Conservation (phyloP, 1,140 invertebrate species). For the Diachasmimorpha longicaudata region DNA sequence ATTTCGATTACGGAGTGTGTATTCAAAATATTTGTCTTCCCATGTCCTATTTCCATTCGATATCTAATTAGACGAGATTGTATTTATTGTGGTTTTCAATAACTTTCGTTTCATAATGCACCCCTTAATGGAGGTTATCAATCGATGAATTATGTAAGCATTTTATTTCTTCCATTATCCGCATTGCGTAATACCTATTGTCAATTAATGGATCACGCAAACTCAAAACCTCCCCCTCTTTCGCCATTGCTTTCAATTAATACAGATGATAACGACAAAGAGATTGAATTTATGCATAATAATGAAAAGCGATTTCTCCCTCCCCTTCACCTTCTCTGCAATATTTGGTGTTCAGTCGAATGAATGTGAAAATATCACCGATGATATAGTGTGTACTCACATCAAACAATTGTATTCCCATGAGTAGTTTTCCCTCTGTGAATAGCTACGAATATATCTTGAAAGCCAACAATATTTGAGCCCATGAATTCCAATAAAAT, state of each 20-base stretch:
- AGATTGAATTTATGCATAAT: not conserved
- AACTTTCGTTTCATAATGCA: not conserved
- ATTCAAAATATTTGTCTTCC: too few species aligned
- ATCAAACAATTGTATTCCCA: constrained; percentile 6
- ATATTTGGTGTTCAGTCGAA: not conserved
- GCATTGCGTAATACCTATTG: not conserved
- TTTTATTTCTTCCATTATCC: not conserved
- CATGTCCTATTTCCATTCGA: too few species aligned
- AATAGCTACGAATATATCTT: constrained; percentile 9
- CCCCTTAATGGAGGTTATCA: not conserved
- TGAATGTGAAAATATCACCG: not conserved
- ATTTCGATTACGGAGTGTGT: too few species aligned
- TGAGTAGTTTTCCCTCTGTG: constrained; percentile 4
- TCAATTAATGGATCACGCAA: not conserved
- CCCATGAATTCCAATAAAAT: constrained; percentile 28
- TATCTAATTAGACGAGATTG: not conserved
- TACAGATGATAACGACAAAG: not conserved
- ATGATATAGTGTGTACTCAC: not conserved
- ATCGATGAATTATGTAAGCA: not conserved
- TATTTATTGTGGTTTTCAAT: not conserved
- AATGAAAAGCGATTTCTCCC: not conserved
- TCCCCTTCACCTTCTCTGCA: too few species aligned
- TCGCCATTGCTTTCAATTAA: not conserved
- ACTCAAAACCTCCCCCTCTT: not conserved
- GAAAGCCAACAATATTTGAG: constrained; percentile 25